Base-by-base conservation (phyloP, 1,140 invertebrate species). In the Ptiloglossa arizonensis region DNA sequence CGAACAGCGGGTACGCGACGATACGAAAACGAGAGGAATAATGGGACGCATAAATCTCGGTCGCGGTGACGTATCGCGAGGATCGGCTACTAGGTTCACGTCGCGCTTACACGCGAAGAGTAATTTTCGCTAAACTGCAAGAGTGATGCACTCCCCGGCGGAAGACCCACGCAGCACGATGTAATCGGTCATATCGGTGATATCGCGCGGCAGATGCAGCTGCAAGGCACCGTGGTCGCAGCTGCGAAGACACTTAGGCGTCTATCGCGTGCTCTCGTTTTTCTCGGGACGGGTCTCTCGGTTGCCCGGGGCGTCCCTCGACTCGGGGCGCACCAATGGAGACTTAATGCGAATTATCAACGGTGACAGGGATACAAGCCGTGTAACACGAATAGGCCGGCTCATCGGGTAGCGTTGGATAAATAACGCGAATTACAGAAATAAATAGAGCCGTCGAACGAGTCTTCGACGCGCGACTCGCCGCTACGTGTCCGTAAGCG, bases 381-480 rank as follows among this genome's bases (percentile, higher is more conserved):
- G 35, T 8, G 41, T 19, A 62, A 59, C 57, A 52, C 41, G 24
- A n/a, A 66, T 32, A 57, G 44, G n/a, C 38, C 19, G 72, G 56
- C 24, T 79, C 24, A 73, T 83, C 78, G 81, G 50, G 50, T 57
- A 38, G 46, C 67, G 35, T 29, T 59, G 87, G 72, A 88, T 86
- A 87, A 88, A 88, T 88, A 87, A 87, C 60, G 81, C 69, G 73
- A 87, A 89, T 90, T 86, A 86, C 74, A 86, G 83, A 87, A 88
- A 90, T 88, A 88, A 90, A 90, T 89, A 87, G 88, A 89, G 87
- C 86, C 81, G 83, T 88, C 83, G 85, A 81, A 80, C 76, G 71
- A 70, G 80, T 63, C 54, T 72, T 82, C 62, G 81, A 81, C 72
- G 81, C 57, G 67, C 71, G 75, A 41, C 22, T 60, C 19, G 62